Evolutionary conservation across 2,888 invertebrate genomes (phyloP).

Genomic region (Amitus sp.): DNA sequence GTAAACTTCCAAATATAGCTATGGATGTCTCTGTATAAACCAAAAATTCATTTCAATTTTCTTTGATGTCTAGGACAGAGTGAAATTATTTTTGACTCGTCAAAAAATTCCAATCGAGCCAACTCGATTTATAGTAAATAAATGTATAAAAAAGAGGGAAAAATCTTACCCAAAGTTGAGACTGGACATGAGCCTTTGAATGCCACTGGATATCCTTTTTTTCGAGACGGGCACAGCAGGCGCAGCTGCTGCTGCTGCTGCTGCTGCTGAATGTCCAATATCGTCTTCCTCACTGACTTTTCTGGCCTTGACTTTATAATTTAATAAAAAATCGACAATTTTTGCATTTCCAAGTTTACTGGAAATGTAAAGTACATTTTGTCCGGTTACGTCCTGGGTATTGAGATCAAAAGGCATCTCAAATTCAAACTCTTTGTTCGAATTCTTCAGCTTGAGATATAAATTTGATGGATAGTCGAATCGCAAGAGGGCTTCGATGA

Average conservation of each 20-base stretch:
- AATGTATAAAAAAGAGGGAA: neutral
- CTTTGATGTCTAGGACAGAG: too few relatives aligned
- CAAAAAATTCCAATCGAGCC: too few relatives aligned
- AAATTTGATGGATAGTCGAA: constrained; percentile 83
- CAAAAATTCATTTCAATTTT: too few relatives aligned
- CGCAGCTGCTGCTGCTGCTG: too few relatives aligned
- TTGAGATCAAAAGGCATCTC: constrained; percentile 93
- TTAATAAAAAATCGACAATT: constrained; percentile 80
- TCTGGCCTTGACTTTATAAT: constrained; percentile 74
- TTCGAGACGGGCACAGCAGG: constrained; percentile 65
- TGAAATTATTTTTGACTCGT: too few relatives aligned
- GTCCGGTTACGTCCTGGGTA: constrained; percentile 87
- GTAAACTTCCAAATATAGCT: too few relatives aligned
- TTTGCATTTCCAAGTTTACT: constrained; percentile 84
- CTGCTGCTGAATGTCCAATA: constrained; percentile 51
- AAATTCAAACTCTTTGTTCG: constrained; percentile 82
- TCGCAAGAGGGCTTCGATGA: constrained; percentile 82
- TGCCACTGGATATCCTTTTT: constrained; percentile 84
- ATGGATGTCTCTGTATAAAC: too few relatives aligned
- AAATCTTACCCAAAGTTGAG: constrained; percentile 70
- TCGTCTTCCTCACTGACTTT: constrained; percentile 68
- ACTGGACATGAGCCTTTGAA: constrained; percentile 87
- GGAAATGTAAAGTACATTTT: constrained; percentile 91
- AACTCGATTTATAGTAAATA: too few relatives aligned
- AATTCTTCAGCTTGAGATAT: constrained; percentile 73